Evolutionary conservation across 2,797 vertebrate genomes (phyloP).

Genomic region (Cryptoprocta ferox): DNA sequence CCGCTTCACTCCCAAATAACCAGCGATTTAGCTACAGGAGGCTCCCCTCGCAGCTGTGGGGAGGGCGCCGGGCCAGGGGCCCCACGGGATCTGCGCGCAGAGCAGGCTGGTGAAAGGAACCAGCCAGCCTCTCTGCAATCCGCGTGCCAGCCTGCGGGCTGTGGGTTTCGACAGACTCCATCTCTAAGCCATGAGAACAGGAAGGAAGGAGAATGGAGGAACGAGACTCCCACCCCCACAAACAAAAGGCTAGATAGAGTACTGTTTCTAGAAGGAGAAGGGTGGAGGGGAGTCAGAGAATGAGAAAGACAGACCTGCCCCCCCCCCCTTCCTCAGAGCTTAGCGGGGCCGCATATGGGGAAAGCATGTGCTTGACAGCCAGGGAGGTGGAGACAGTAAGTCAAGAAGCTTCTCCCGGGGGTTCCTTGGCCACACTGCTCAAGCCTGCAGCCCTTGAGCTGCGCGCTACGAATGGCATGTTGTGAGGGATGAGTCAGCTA

Average conservation of each 20-base stretch:
- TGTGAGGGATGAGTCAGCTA: neutral
- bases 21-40: neutral
- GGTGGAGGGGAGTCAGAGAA: neutral
- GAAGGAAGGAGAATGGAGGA: neutral
- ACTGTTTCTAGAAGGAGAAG: neutral
- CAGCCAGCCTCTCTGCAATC: neutral
- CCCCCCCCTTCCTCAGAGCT: neutral
- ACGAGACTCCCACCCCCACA: neutral
- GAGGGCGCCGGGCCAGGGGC: neutral
- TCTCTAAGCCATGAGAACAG: neutral
- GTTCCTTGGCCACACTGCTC: neutral
- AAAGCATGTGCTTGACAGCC: neutral
- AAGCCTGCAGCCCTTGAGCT: neutral
- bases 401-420: neutral
- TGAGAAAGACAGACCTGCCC: neutral
- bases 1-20: neutral
- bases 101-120: neutral
- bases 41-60: neutral
- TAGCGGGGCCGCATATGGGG: neutral
- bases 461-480: neutral
- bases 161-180: neutral
- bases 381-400: neutral
- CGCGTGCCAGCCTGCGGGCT: no score
- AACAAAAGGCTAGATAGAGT: neutral
- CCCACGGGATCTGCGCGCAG: neutral